Conservation (phyloP, 1,140 invertebrate genomes). For the Drosophila biarmipes region DNA sequence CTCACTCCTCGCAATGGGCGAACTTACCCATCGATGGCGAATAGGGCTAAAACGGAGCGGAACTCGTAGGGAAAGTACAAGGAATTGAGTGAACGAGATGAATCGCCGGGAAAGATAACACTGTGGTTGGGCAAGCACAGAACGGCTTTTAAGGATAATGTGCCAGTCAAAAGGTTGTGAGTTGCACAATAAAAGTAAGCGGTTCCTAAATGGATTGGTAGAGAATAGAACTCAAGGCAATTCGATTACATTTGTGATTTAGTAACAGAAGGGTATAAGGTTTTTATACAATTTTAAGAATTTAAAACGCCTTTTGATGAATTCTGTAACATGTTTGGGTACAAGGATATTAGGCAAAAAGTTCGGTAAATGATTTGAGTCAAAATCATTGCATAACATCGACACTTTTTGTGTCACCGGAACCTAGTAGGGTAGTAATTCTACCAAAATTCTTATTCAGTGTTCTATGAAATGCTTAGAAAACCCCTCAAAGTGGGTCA, state of each 20-base stretch:
- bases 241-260: background rate
- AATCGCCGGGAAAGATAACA: slow-evolving; percentile 22
- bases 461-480: background rate
- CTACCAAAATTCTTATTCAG: background rate
- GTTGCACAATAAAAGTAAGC: background rate
- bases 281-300: background rate
- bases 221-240: background rate
- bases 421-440: too few species aligned
- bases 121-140: background rate
- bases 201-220: background rate
- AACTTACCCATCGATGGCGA: slow-evolving; percentile 4
- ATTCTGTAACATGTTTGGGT: too few species aligned
- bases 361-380: too few species aligned
- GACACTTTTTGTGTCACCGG: background rate
- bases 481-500: slow-evolving; percentile 21
- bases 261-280: background rate
- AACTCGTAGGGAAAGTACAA: background rate
- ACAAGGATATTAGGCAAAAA: too few species aligned
- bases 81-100: slow-evolving; percentile 11
- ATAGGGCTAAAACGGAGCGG: slow-evolving; percentile 2
- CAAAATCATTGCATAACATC: background rate
- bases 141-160: slow-evolving; percentile 2
- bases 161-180: slow-evolving; percentile 9
- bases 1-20: slow-evolving; percentile 3
- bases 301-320: too few species aligned